phyloP scores from a whole-genome alignment of 2,888 invertebrate species.

The Chymomyza fuscimana region DNA sequence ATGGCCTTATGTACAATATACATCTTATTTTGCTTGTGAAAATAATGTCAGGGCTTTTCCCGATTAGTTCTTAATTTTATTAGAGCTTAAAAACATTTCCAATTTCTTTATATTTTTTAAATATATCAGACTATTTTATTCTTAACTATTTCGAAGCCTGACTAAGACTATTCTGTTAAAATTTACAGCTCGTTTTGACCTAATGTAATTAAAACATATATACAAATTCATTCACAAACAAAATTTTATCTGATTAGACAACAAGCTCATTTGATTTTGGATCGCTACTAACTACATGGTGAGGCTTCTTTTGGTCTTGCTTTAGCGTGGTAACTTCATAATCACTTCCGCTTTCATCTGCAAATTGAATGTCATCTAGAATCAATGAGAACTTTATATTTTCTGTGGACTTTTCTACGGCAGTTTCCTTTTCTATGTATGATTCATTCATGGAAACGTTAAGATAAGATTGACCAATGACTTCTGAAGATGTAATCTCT shows the following conservation, averaged over 20 bases:
- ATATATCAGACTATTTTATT: too few species aligned
- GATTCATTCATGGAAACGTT: slow-evolving; percentile 72
- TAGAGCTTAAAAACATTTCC: too few species aligned
- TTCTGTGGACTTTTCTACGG: slow-evolving; percentile 84
- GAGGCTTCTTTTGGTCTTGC: slow-evolving; percentile 29
- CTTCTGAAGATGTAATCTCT: background rate
- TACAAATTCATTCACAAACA: background rate
- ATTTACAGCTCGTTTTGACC: background rate
- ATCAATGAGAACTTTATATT: slow-evolving; percentile 82
- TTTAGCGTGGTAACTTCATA: slow-evolving; percentile 60
- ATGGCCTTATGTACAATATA: too few species aligned
- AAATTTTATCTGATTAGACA: background rate
- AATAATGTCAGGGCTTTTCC: too few species aligned
- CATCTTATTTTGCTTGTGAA: too few species aligned
- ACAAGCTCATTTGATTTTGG: background rate
- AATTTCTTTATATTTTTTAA: too few species aligned
- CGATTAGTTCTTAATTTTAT: too few species aligned
- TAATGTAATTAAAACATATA: background rate
- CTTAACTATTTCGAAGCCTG: too few species aligned
- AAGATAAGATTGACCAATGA: slow-evolving; percentile 34
- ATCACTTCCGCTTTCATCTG: slow-evolving; percentile 82
- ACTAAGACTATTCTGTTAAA: background rate
- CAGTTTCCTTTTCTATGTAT: slow-evolving; percentile 83
- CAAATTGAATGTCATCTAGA: slow-evolving; percentile 85
- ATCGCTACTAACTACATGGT: slow-evolving; percentile 8